These are phyloP conservation scores for Chloromyia formosa DNA, from an alignment of 2,888 invertebrate genomes.

Conservation along the genomic window DNA sequence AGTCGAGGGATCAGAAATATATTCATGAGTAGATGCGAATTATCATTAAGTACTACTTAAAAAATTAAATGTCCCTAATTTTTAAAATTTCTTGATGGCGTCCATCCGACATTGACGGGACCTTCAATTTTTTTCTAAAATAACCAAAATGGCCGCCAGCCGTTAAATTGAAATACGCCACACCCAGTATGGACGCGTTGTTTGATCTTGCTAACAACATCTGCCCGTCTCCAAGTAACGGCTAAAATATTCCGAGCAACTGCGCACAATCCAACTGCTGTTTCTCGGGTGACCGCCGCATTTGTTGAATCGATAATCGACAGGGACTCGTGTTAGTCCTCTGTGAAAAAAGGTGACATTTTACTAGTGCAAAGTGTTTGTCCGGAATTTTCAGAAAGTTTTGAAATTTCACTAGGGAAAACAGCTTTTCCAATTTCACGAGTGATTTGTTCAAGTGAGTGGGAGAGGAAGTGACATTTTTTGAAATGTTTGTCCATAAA, in stretches of 20 bases:
- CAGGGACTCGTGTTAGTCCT: background rate
- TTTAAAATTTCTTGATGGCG: too few species aligned
- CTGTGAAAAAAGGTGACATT: background rate
- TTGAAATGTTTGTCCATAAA: slow-evolving; percentile 69
- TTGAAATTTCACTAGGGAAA: background rate
- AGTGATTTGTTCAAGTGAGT: background rate
- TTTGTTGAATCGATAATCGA: slow-evolving; percentile 33
- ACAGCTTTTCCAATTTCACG: background rate
- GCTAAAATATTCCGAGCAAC: background rate
- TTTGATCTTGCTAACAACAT: slow-evolving; percentile 16
- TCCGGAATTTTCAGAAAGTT: background rate
- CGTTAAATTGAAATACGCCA: background rate
- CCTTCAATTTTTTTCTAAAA: too few species aligned
- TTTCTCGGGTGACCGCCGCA: background rate
- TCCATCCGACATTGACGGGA: too few species aligned
- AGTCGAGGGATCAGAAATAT: too few species aligned
- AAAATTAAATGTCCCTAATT: too few species aligned
- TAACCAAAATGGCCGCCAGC: background rate
- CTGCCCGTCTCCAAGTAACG: background rate
- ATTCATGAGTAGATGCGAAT: too few species aligned
- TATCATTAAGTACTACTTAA: too few species aligned
- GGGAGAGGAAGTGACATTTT: slow-evolving; percentile 4
- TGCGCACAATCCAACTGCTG: background rate
- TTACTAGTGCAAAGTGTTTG: background rate
- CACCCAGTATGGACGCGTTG: background rate